These are phyloP conservation scores for Ptilorrhoa leucosticta DNA, from an alignment of 2,113 vertebrate species.

Conservation along the genomic window DNA sequence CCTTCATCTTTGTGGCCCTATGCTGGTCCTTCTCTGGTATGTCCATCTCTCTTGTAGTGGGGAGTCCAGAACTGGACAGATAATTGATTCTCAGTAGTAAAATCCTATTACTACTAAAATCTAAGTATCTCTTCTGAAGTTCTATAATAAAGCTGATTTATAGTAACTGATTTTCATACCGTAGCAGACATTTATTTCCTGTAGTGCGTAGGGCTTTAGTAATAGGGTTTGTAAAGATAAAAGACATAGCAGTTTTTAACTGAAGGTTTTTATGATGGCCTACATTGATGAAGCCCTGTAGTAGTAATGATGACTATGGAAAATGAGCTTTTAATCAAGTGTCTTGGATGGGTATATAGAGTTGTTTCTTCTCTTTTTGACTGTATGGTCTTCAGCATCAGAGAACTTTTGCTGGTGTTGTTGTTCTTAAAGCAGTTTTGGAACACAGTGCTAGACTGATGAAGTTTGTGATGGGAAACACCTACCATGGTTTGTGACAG, in stretches of 20 bases:
- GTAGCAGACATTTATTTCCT: background rate
- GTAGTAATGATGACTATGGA: background rate
- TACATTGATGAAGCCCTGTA: background rate
- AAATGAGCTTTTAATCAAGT: background rate
- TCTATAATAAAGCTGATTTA: background rate
- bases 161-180: background rate
- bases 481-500: background rate
- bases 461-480: background rate
- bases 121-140: background rate
- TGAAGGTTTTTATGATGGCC: background rate
- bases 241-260: background rate
- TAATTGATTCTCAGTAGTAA: background rate
- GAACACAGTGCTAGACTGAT: background rate
- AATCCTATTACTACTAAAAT: background rate
- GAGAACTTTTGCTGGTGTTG: background rate
- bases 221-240: background rate
- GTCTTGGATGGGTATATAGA: background rate
- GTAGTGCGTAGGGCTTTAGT: background rate
- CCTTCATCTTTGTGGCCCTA: background rate
- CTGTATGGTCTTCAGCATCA: background rate
- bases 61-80: background rate
- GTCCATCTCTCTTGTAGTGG: background rate
- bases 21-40: background rate
- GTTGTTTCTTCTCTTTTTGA: background rate
- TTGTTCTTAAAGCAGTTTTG: background rate